These are phyloP conservation scores for Vespertilio murinus DNA, from an alignment of 2,797 vertebrate species.

Conservation along the genomic window DNA sequence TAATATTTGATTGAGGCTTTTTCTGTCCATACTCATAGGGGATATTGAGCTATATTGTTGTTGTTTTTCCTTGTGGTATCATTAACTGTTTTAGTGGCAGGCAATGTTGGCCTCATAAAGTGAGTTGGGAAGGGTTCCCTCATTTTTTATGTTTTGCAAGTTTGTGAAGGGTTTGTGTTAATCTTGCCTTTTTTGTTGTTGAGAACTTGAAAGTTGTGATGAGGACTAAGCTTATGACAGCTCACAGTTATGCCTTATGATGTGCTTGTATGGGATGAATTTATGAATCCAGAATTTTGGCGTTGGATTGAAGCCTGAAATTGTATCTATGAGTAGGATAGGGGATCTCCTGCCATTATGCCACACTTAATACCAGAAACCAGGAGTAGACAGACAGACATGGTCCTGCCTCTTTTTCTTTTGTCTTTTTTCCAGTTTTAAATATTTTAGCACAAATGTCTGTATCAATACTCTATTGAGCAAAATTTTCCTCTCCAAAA, in stretches of 20 bases:
- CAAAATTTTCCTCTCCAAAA: slow-evolving; percentile 64
- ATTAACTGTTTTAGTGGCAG: background rate
- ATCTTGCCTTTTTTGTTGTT: background rate
- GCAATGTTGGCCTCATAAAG: background rate
- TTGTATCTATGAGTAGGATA: background rate
- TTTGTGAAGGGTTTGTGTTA: background rate
- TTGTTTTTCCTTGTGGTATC: background rate
- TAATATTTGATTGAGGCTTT: background rate
- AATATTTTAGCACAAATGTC: slow-evolving; percentile 15
- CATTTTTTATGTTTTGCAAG: background rate
- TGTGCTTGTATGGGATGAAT: background rate
- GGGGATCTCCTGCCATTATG: background rate
- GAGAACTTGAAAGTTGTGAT: background rate
- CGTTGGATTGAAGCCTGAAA: background rate
- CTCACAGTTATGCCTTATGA: background rate
- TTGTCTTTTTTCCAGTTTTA: background rate
- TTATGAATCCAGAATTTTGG: background rate
- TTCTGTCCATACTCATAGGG: background rate
- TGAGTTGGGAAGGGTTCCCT: background rate
- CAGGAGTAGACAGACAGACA: background rate
- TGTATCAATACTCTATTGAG: slow-evolving; percentile 67
- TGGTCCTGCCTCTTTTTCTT: background rate
- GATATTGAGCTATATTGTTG: background rate
- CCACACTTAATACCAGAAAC: background rate
- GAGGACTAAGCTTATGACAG: background rate